Conservation (phyloP, 2,113 vertebrate genomes). For the Chaetodon auriga region DNA sequence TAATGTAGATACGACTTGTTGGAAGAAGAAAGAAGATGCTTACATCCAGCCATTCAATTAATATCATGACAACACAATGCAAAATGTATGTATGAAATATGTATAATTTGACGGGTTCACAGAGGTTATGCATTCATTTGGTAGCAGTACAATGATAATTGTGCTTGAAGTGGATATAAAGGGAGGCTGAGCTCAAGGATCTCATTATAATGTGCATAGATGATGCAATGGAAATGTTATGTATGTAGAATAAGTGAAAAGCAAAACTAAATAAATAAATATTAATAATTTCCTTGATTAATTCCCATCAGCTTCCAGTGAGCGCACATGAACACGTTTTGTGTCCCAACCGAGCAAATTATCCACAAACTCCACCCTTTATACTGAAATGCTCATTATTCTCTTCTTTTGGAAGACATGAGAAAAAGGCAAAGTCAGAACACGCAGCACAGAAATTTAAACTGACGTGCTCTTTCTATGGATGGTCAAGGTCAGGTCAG, state of each 20-base stretch:
- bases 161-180: background rate
- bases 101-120: background rate
- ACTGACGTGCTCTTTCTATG: background rate
- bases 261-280: background rate
- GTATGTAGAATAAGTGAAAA: too few species aligned
- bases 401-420: background rate
- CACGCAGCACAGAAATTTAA: background rate
- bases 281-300: background rate
- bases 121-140: background rate
- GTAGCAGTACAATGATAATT: background rate
- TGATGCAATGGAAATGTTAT: background rate
- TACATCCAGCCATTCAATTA: background rate
- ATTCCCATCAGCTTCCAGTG: background rate
- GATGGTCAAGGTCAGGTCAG: background rate
- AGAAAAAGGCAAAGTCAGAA: background rate
- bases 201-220: background rate
- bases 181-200: background rate
- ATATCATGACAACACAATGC: background rate
- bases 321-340: background rate
- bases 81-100: background rate
- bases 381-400: background rate
- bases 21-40: background rate
- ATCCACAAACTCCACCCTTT: background rate
- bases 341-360: too few species aligned
- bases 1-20: background rate